Conservation (phyloP, 2,888 invertebrate genomes). For the Tachina lurida region DNA sequence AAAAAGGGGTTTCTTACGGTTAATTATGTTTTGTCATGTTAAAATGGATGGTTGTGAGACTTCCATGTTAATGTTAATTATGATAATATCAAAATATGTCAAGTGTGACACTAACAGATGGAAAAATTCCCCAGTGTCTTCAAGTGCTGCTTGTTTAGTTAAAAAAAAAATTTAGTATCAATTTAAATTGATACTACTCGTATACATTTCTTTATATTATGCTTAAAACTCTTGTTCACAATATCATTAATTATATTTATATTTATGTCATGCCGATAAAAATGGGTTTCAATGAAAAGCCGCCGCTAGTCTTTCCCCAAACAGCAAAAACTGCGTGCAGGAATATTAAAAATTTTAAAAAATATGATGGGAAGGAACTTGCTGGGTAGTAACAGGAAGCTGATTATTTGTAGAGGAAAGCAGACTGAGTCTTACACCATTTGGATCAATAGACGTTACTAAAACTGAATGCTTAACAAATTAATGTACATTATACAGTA, state of each 20-base stretch:
- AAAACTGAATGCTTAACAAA: too few species aligned
- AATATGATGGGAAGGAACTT: too few species aligned
- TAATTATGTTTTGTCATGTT: slow-evolving; percentile 32
- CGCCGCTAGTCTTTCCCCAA: too few species aligned
- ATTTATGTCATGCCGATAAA: not conserved
- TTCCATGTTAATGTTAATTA: slow-evolving; percentile 22
- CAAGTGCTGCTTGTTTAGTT: not conserved
- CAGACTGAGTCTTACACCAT: too few species aligned
- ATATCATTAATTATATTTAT: slow-evolving; percentile 12
- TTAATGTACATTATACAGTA: too few species aligned
- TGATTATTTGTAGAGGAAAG: too few species aligned
- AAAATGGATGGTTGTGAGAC: not conserved
- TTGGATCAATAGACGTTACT: too few species aligned
- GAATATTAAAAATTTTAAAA: too few species aligned
- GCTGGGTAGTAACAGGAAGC: too few species aligned
- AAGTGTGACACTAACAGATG: slow-evolving; percentile 42
- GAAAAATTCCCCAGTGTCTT: not conserved
- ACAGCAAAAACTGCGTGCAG: too few species aligned
- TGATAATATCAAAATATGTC: slow-evolving; percentile 46
- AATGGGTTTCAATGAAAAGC: not conserved
- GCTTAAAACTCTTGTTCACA: not conserved
- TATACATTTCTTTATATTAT: not conserved
- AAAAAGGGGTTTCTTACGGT: slow-evolving; percentile 37
- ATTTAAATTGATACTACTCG: slow-evolving; percentile 48
- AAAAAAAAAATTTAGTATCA: slow-evolving; percentile 3